Percentiles rank a stretch among this genome's conserved stretches.
These are phyloP conservation scores for Belgica antarctica DNA, from an alignment of 2,888 invertebrate species.

Conservation along the genomic window DNA sequence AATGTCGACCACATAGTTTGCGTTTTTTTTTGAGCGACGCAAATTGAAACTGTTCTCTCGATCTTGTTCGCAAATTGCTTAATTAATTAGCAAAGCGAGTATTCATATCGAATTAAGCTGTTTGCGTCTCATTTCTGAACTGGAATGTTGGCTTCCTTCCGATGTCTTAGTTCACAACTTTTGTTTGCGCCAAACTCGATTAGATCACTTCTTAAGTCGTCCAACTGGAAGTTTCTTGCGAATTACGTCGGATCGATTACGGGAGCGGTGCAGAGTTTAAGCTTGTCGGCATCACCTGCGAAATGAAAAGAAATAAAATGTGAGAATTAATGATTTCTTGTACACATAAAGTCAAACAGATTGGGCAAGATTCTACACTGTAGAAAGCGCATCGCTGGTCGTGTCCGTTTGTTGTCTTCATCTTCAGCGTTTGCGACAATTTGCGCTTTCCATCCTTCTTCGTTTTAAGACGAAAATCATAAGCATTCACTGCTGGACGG, in stretches of 20 bases:
- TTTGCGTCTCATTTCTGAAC: not conserved
- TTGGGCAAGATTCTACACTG: not conserved
- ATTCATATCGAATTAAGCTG: too few relatives aligned
- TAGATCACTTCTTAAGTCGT: too few relatives aligned
- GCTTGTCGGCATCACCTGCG: not conserved
- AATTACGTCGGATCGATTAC: too few relatives aligned
- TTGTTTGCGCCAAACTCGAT: too few relatives aligned
- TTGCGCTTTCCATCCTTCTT: not conserved
- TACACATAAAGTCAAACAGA: not conserved
- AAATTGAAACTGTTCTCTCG: not conserved
- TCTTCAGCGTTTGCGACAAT: not conserved
- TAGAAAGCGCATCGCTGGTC: not conserved
- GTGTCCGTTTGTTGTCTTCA: not conserved
- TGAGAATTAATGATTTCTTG: constrained; percentile 5
- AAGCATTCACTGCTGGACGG: not conserved
- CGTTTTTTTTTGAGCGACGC: constrained; percentile 4
- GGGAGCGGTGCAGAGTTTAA: not conserved
- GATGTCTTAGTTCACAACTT: too few relatives aligned
- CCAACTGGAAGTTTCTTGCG: too few relatives aligned
- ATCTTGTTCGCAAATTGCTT: not conserved
- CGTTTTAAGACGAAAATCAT: not conserved
- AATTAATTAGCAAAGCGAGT: constrained; percentile 26
- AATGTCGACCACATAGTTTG: not conserved
- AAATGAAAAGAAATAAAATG: constrained; percentile 6
- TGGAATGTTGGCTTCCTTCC: not conserved